Base-by-base conservation (phyloP, 92 coral and sea anemone genomes). In the Palythoa heliodiscus region DNA sequence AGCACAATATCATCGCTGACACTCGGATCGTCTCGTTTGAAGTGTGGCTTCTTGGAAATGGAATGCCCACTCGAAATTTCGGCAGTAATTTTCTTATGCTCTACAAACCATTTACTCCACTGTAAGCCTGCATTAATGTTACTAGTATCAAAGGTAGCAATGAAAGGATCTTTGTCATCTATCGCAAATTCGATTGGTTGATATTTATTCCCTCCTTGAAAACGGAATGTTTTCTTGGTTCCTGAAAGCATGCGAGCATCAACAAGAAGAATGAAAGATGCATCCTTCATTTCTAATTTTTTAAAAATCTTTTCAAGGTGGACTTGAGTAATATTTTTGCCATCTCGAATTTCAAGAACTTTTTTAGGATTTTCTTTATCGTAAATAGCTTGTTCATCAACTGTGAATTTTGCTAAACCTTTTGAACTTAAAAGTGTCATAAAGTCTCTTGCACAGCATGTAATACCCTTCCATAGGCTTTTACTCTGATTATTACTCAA, bases 91-190 rank as follows among this genome's bases (percentile, higher is more conserved):
- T 76, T 25, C 23, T 20, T 52, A 69, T 12, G 12, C 17, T 11
- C n/a, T 48, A 17, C 17, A 73, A 73, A 73, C 57, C 78, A 73
- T 9, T 47, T 53, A 73, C 78, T 73, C 78, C 78, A 73, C 35
- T 73, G 78, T 73, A 73, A 52, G 40, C 78, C 78, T 25, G 60
- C 38, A 25, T 73, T 61, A 7, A 73, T 20, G 4, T 16, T 47
- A n/a, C 11, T 2, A 76, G 48, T 55, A 60, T 76, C 43, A 60
- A 76, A 76, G 4, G 48, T 12, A n/a, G 82, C 82, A 23, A 48
- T 58, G 68, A 23, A 76, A 16, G 67, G 40, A 57, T 76, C 82
- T 25, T 76, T 55, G 20, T 66, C 54, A 58, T 9, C 3, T 12
- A 76, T 14, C 0, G 82, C 55, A 54, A 76, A 76, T 19, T 25